Evolutionary conservation across 2,113 vertebrate species (phyloP), one percentile per base, ranked within the genome.

Genomic region (Melanerpes formicivorus): DNA sequence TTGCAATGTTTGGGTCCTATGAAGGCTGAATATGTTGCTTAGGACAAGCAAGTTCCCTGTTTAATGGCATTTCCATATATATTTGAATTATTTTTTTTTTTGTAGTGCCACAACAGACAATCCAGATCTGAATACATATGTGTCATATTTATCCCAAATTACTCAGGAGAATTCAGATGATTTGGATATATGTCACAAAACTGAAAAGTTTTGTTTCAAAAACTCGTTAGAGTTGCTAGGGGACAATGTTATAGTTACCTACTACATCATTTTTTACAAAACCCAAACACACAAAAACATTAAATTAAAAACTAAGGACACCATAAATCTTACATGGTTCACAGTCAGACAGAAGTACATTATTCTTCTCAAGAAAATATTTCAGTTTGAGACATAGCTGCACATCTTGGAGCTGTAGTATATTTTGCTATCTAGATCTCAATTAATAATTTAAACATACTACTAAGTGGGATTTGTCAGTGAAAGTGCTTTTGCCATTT

Each of bases 211-310:
- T 54, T 77, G 34, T 64, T 90, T 73, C 64, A 60, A 77, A 77
- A 84, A 26, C 29, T 48, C 72, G 18, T 70, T 73, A 27, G 42
- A 90, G 42, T 90, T 88, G 60, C 69, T 75, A 83, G 64, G 69
- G 79, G 27, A 87, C 40, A 84, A 73, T 58, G 72, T 52, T 78
- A 83, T 76, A 78, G 77, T 60, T 88, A 82, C 65, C 44, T 82
- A 80, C 58, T 48, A 75, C 65, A 50, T 77, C 37, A 70, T 78
- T 92, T 86, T 83, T 93, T 88, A 66, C 44, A 73, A 88, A 93
- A 80, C 67, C 70, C 22, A 84, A 78, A 76, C 54, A 48, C 18
- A 59, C 50, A 80, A 90, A 90, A 26, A 0, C 10, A 85, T 50
- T 50, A 78, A 93, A 92, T 72, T 55, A 83, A 92, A 75, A 85